Evolutionary conservation across 2,113 vertebrate species (phyloP).

Genomic region (Muscicapa adusta): DNA sequence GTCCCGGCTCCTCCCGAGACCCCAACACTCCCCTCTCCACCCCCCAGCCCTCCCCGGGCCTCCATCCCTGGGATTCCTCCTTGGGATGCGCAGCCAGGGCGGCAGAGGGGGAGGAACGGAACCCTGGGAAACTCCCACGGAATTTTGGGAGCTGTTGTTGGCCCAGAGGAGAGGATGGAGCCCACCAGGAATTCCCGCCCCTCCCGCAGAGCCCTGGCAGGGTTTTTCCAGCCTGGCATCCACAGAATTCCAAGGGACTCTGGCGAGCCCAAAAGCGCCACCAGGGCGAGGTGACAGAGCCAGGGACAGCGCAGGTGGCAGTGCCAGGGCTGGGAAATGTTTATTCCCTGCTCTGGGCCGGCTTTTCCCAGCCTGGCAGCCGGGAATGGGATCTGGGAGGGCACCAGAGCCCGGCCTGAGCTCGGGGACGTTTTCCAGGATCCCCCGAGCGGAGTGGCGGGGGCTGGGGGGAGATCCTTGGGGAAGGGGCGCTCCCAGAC

Average conservation of each 20-base stretch:
- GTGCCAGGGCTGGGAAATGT: rapidly evolving
- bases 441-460: not conserved
- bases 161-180: not conserved
- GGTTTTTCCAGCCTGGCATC: not conserved
- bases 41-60: rapidly evolving
- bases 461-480: not conserved
- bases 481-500: not conserved
- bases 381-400: rapidly evolving
- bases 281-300: not conserved
- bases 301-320: rapidly evolving
- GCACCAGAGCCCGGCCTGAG: not conserved
- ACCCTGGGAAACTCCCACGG: rapidly evolving
- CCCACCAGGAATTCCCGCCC: not conserved
- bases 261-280: not conserved
- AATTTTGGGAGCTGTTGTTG: not conserved
- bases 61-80: not conserved
- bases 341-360: not conserved
- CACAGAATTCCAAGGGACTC: rapidly evolving
- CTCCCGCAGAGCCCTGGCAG: no score
- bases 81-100: rapidly evolving
- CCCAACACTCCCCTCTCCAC: rapidly evolving
- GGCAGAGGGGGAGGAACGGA: not conserved
- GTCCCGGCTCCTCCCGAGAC: not conserved
- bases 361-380: not conserved
- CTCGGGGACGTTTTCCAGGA: rapidly evolving